These are phyloP conservation scores for Pygoscelis antarcticus DNA, from an alignment of 2,113 vertebrate genomes.

Conservation along the genomic window DNA sequence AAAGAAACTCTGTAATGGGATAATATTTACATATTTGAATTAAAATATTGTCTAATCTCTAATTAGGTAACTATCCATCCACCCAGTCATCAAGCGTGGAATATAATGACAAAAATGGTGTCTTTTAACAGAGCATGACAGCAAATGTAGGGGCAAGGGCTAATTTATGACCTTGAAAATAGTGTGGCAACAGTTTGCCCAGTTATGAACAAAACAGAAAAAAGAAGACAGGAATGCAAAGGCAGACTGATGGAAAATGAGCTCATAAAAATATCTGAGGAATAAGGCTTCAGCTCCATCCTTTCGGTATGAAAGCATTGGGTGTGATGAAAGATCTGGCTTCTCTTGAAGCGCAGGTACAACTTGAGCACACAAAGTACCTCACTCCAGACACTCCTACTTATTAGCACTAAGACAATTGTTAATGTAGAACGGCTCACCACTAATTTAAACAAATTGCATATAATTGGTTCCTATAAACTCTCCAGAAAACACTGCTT, in stretches of 20 bases:
- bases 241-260: neutral
- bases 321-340: neutral
- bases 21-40: neutral
- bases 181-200: neutral
- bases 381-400: neutral
- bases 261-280: neutral
- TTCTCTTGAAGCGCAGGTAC: neutral
- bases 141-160: neutral
- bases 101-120: neutral
- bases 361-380: neutral
- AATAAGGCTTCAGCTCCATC: neutral
- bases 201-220: neutral
- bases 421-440: neutral
- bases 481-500: neutral
- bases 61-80: neutral
- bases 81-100: neutral
- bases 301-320: neutral
- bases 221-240: neutral
- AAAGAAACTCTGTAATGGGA: neutral
- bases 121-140: neutral
- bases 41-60: neutral
- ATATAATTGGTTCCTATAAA: neutral
- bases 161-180: neutral
- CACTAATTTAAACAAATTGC: constrained; percentile 17
- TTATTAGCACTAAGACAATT: neutral